Evolutionary conservation across 2,113 vertebrate genomes (phyloP).

Genomic region (Phylloscopus trochilus): DNA sequence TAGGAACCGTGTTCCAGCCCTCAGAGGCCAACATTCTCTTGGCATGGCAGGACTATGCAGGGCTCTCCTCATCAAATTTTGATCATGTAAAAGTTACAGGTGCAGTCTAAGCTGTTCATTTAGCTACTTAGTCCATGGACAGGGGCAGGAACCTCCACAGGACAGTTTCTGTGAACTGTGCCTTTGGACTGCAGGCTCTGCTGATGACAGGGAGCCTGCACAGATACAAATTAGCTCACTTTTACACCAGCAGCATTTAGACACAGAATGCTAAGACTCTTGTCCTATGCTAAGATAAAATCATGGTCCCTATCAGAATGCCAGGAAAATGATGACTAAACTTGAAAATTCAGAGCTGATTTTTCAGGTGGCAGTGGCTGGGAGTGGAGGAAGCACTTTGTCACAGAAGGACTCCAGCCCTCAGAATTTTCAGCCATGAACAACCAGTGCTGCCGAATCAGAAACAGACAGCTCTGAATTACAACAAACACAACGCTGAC

Average conservation of each 20-base stretch:
- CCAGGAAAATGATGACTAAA: background rate
- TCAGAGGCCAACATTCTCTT: background rate
- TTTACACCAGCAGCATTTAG: background rate
- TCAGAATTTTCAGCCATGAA: background rate
- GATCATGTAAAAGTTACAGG: background rate
- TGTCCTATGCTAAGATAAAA: background rate
- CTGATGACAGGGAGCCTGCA: background rate
- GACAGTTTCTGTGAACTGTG: fast-evolving
- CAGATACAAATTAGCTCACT: background rate
- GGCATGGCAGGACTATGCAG: background rate
- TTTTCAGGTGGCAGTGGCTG: background rate
- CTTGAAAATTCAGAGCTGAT: background rate
- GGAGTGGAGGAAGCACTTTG: background rate
- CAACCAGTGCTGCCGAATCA: background rate
- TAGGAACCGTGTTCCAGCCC: background rate
- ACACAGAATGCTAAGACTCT: background rate
- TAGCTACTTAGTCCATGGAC: background rate
- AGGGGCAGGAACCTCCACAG: background rate
- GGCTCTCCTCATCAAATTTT: background rate
- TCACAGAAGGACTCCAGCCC: background rate
- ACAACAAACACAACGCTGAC: background rate
- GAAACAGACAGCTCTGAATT: background rate
- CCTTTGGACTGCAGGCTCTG: fast-evolving
- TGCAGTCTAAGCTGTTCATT: background rate
- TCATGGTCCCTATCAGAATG: background rate